Conservation (phyloP, 2,113 vertebrate species). For the Daubentonia madagascariensis region DNA sequence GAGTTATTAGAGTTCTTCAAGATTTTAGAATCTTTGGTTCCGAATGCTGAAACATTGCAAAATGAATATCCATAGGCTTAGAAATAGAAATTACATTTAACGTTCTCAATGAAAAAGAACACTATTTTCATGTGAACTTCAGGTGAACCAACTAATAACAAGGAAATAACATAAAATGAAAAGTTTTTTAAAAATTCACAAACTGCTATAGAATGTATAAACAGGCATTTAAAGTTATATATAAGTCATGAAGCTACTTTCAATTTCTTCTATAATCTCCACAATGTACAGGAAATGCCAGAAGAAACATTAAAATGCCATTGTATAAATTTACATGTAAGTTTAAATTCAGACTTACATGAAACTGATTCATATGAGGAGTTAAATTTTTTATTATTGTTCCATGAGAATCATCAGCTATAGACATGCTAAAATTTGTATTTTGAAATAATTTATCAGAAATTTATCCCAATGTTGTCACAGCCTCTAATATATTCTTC, state of each 20-base stretch:
- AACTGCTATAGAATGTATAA: neutral
- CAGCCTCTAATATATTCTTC: neutral
- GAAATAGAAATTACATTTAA: neutral
- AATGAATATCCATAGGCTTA: neutral
- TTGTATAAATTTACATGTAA: neutral
- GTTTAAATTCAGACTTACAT: slow-evolving; percentile 7
- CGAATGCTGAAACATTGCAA: neutral
- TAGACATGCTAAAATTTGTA: neutral
- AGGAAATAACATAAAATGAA: slow-evolving; percentile 30
- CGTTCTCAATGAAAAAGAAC: neutral
- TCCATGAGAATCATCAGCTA: neutral
- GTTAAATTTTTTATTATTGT: neutral
- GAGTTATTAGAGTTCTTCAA: neutral
- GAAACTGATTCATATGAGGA: neutral
- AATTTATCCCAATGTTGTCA: neutral
- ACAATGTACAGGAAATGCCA: neutral
- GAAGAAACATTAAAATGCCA: neutral
- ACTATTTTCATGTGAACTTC: neutral
- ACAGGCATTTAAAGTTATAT: neutral
- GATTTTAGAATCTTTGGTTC: neutral
- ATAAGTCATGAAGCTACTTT: neutral
- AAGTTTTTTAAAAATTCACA: neutral
- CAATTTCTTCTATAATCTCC: neutral
- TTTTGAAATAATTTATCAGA: slow-evolving; percentile 1
- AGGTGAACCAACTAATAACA: neutral